Evolutionary conservation across 2,113 vertebrate species (phyloP).

Genomic region (Cyprinodon brontotheroides): DNA sequence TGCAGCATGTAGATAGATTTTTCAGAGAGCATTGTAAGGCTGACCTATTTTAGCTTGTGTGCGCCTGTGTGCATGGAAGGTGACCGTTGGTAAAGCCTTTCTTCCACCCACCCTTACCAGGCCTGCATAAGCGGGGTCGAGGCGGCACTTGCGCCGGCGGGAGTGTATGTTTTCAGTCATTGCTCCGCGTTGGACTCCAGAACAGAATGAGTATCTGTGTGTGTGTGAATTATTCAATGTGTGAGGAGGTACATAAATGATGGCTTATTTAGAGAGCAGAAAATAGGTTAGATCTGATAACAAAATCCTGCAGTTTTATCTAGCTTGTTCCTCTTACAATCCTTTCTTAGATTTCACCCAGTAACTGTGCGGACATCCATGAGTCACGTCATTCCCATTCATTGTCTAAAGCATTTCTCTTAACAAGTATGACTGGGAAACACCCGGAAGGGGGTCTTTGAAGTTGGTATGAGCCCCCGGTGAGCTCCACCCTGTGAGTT

Average conservation of each 20-base stretch:
- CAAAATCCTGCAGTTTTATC: neutral
- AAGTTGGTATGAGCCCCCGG: constrained; percentile 16
- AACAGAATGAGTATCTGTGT: constrained; percentile 37
- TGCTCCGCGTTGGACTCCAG: constrained; percentile 24
- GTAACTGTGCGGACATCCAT: constrained; percentile 25
- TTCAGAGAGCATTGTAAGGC: constrained; percentile 61
- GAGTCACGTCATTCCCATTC: constrained; percentile 46
- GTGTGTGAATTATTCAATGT: constrained; percentile 73
- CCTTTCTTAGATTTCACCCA: neutral
- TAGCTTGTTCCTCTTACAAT: neutral
- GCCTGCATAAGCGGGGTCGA: no score
- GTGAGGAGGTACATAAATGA: constrained; percentile 52
- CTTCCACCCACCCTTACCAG: constrained; percentile 25
- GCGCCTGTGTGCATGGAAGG: constrained; percentile 49
- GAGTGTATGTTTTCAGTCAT: constrained; percentile 55
- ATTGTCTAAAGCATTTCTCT: constrained; percentile 51
- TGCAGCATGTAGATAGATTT: constrained; percentile 53
- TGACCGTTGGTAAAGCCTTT: constrained; percentile 53
- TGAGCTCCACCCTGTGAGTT: constrained; percentile 57
- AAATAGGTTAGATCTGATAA: constrained; percentile 69
- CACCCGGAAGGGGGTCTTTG: constrained; percentile 53
- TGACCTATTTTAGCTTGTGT: constrained; percentile 68
- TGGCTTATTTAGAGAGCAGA: constrained; percentile 71
- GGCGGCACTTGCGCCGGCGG: no score
- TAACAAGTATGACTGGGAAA: constrained; percentile 44